phyloP scores from a whole-genome alignment of 2,113 vertebrate genomes.

The Synodontis membranacea region DNA sequence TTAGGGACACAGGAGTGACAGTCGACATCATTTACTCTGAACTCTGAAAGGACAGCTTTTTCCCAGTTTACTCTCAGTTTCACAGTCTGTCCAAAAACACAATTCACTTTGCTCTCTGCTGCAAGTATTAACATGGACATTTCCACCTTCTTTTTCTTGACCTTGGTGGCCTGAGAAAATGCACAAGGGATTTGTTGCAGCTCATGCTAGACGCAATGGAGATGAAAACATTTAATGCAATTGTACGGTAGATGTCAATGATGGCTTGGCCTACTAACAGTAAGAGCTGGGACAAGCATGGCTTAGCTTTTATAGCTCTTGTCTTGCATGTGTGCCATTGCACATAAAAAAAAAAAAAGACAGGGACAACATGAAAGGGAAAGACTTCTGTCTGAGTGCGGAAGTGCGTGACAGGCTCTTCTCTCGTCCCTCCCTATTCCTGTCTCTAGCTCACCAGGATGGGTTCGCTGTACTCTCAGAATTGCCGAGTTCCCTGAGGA shows the following conservation, averaged over 20 bases:
- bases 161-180: neutral
- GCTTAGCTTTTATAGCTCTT: slow-evolving; percentile 43
- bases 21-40: slow-evolving; percentile 61
- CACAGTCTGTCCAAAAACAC: slow-evolving; percentile 53
- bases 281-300: slow-evolving; percentile 18
- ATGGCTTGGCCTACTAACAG: neutral
- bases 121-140: neutral
- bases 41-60: slow-evolving; percentile 66
- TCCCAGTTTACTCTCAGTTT: slow-evolving; percentile 64
- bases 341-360: slow-evolving; percentile 15
- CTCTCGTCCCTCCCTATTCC: slow-evolving; percentile 45
- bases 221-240: slow-evolving; percentile 14
- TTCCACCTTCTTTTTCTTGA: slow-evolving; percentile 1
- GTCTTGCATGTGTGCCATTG: slow-evolving; percentile 37
- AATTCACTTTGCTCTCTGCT: neutral
- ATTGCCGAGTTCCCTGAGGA: slow-evolving; percentile 25
- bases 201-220: neutral
- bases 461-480: slow-evolving; percentile 43
- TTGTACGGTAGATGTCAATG: neutral
- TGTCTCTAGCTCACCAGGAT: slow-evolving; percentile 49
- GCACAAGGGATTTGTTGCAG: neutral
- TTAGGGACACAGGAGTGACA: slow-evolving; percentile 54
- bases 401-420: slow-evolving; percentile 51
- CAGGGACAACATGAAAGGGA: slow-evolving; percentile 34
- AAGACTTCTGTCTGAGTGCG: slow-evolving; percentile 15